Percentiles rank a stretch among this genome's conserved stretches.
Conservation (phyloP, 2,113 vertebrate species). For the Felis chaus region DNA sequence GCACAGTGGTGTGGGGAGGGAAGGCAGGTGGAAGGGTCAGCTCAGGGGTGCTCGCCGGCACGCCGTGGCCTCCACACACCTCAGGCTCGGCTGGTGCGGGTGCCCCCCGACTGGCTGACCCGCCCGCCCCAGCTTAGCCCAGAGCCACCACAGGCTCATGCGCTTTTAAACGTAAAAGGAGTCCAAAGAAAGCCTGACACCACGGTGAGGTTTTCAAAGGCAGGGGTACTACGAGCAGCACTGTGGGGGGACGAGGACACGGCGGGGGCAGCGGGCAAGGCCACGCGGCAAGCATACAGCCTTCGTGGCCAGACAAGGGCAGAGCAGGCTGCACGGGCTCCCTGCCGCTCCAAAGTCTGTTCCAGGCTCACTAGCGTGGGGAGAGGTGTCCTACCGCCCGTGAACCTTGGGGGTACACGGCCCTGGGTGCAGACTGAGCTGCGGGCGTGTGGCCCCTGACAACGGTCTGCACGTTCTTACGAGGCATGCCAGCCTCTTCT, state of each 20-base stretch:
- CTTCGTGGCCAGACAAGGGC: background rate
- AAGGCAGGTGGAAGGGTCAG: background rate
- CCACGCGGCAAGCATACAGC: background rate
- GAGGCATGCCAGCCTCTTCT: background rate
- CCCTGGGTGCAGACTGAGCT: background rate
- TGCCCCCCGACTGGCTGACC: background rate
- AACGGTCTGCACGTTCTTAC: background rate
- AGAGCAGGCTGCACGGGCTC: background rate
- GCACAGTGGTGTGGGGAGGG: background rate
- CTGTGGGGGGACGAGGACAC: background rate
- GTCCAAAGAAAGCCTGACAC: background rate
- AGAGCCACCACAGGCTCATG: background rate
- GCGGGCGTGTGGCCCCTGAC: background rate
- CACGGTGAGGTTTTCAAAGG: background rate
- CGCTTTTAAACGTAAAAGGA: background rate
- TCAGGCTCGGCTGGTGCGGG: background rate
- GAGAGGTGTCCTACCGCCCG: background rate
- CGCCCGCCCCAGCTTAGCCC: background rate
- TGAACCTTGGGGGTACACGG: too few relatives aligned
- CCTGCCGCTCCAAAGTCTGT: too few relatives aligned
- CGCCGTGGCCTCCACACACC: background rate
- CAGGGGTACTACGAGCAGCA: background rate
- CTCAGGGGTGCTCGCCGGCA: background rate
- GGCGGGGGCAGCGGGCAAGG: accelerated
- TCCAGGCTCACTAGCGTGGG: background rate